phyloP scores from a whole-genome alignment of 2,797 vertebrate genomes.

The Coccyzus lansbergi region DNA sequence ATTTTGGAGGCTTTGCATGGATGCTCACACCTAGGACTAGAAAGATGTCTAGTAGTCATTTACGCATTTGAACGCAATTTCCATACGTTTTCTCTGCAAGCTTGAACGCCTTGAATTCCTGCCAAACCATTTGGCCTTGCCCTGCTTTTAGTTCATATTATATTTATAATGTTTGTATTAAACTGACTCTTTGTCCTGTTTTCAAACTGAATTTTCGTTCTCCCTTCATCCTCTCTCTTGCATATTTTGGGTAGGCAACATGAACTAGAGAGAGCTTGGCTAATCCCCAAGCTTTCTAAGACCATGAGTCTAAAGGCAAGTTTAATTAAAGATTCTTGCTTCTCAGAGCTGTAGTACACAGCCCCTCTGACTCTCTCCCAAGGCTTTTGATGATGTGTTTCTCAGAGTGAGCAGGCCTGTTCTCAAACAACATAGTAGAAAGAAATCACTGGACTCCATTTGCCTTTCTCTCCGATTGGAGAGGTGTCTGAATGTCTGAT shows the following conservation, averaged over 20 bases:
- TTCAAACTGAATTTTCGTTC: slow-evolving; percentile 68
- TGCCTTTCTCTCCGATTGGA: background rate
- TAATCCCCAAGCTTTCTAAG: slow-evolving; percentile 71
- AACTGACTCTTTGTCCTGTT: slow-evolving; percentile 74
- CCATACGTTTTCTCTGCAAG: slow-evolving; percentile 61
- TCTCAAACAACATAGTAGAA: slow-evolving; percentile 12
- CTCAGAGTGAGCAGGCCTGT: background rate
- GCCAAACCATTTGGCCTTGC: slow-evolving; percentile 74
- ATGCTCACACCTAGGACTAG: background rate
- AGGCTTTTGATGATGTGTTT: slow-evolving; percentile 45
- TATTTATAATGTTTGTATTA: slow-evolving; percentile 81
- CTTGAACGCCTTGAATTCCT: slow-evolving; percentile 61
- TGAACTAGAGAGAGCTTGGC: slow-evolving; percentile 53
- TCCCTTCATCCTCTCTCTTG: slow-evolving; percentile 64
- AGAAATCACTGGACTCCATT: background rate
- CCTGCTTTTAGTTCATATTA: slow-evolving; percentile 75
- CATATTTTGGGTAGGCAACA: slow-evolving; percentile 69
- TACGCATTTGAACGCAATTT: slow-evolving; percentile 48
- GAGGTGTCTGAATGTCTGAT: background rate
- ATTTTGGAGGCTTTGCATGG: slow-evolving; percentile 9
- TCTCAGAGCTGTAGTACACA: slow-evolving; percentile 55
- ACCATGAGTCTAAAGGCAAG: slow-evolving; percentile 73
- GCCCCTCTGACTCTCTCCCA: slow-evolving; percentile 41
- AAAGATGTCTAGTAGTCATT: slow-evolving; percentile 9
- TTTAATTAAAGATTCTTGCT: slow-evolving; percentile 77